These are phyloP conservation scores for Trachemys scripta DNA, from an alignment of 2,113 vertebrate species.

Conservation along the genomic window DNA sequence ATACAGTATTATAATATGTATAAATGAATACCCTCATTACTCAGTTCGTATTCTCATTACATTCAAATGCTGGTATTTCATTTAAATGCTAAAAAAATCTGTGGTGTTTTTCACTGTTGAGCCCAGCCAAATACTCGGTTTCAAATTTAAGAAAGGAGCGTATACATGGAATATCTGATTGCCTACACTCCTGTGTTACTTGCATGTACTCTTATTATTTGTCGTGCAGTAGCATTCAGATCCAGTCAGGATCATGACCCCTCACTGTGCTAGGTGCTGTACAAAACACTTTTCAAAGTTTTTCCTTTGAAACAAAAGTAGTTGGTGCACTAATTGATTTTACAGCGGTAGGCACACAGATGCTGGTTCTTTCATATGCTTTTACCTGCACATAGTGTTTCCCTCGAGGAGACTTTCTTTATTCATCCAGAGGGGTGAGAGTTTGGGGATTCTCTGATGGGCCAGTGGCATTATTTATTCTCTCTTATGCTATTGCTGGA, in stretches of 20 bases:
- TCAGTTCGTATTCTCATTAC: background rate
- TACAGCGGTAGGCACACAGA: background rate
- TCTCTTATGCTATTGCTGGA: background rate
- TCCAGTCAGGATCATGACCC: background rate
- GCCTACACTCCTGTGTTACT: background rate
- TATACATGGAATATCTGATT: background rate
- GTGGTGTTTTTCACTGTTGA: background rate
- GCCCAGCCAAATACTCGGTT: too few species aligned
- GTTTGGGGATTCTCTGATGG: constrained; percentile 43
- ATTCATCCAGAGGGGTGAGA: constrained; percentile 14
- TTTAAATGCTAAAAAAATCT: background rate
- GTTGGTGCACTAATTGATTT: background rate
- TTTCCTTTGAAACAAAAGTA: background rate
- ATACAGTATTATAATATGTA: background rate
- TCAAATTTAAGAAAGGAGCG: too few species aligned
- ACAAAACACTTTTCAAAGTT: background rate
- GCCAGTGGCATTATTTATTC: constrained; percentile 14
- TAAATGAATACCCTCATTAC: background rate
- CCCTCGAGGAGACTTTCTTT: background rate
- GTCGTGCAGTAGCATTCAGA: background rate
- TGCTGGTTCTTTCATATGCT: background rate
- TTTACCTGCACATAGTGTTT: background rate
- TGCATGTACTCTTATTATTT: background rate
- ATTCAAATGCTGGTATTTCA: background rate
- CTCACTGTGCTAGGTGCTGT: background rate